These are phyloP conservation scores for Callinectes sapidus DNA, from an alignment of 2,888 invertebrate genomes.

Conservation along the genomic window DNA sequence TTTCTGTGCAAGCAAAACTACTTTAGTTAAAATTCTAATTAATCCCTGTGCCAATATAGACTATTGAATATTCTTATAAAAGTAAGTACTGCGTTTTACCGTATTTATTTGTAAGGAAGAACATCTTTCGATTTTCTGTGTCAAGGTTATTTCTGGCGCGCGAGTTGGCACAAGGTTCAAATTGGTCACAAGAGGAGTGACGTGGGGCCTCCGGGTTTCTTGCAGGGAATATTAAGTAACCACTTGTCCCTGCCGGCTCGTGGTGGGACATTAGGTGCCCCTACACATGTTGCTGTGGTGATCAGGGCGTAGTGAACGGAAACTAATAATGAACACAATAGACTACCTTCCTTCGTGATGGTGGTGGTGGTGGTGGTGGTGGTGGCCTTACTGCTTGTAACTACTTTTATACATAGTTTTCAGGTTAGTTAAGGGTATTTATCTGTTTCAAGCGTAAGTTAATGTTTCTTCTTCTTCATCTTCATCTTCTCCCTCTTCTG, in stretches of 20 bases:
- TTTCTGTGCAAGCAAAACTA: background rate
- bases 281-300: background rate
- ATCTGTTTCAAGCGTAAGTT: background rate
- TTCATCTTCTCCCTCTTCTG: too few species aligned
- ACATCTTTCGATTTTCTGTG: constrained; percentile 53
- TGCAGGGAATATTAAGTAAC: constrained; percentile 10
- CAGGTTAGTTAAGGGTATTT: background rate
- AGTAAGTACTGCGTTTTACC: background rate
- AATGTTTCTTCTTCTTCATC: too few species aligned
- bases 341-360: background rate
- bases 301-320: background rate
- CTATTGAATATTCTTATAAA: background rate
- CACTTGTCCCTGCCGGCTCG: background rate
- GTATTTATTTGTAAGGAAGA: background rate
- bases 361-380: background rate
- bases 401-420: background rate
- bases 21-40: background rate
- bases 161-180: constrained; percentile 42
- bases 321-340: background rate
- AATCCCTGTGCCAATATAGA: background rate
- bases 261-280: background rate
- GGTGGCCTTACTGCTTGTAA: background rate
- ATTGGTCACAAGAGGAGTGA: constrained; percentile 51
- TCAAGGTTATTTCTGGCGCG: constrained; percentile 41
- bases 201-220: constrained; percentile 15